Conservation (phyloP, 2,888 invertebrate species). For the Tholera decimalis region DNA sequence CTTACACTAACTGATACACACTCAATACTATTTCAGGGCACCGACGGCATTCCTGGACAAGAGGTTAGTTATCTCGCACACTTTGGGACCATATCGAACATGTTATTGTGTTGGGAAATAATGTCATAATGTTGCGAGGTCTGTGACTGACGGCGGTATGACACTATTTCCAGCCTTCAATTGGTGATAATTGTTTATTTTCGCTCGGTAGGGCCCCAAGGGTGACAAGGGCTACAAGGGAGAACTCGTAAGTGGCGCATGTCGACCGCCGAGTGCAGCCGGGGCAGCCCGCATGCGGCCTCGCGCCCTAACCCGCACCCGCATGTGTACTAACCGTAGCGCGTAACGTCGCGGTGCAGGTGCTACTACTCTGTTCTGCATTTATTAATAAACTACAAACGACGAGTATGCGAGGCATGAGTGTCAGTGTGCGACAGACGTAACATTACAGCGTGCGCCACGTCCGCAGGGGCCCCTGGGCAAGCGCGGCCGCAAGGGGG, state of each 20-base stretch:
- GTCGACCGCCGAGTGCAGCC: conserved; percentile 27
- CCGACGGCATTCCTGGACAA: conserved; percentile 98
- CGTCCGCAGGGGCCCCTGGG: conserved; percentile 95
- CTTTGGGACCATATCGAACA: background rate
- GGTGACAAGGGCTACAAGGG: conserved; percentile 97
- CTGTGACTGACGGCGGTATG: background rate
- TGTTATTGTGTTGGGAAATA: background rate
- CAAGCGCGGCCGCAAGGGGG: conserved; percentile 97
- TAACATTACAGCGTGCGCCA: conserved; percentile 61
- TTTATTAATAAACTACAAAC: background rate
- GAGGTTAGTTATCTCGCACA: conserved; percentile 92
- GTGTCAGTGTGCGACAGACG: conserved; percentile 36
- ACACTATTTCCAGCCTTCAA: conserved; percentile 1
- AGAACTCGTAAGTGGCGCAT: conserved; percentile 93
- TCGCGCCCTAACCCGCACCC: conserved; percentile 60
- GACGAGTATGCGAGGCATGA: conserved; percentile 1
- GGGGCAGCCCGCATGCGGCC: conserved; percentile 50
- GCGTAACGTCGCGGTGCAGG: conserved; percentile 30
- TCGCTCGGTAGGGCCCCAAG: conserved; percentile 94
- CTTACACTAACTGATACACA: conserved; percentile 38
- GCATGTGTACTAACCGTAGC: conserved; percentile 60
- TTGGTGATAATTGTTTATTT: conserved; percentile 65
- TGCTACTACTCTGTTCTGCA: conserved; percentile 29
- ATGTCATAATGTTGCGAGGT: background rate
- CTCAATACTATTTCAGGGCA: conserved; percentile 93